Conservation (phyloP, 1,140 invertebrate genomes). For the Zaprionus vittiger region DNA sequence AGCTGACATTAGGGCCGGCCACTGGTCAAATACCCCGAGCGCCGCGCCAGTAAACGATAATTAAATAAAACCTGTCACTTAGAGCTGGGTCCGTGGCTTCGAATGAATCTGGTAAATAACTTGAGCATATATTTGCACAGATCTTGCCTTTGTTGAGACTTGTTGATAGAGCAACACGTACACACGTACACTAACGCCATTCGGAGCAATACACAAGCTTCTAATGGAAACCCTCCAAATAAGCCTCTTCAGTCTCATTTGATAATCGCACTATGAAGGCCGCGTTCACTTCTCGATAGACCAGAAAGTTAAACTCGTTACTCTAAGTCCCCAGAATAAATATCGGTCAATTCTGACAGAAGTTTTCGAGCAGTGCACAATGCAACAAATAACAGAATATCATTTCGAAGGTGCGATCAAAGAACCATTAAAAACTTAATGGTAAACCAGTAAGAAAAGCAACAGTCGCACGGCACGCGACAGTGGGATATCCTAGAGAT, state of each 20-base stretch:
- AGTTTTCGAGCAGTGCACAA: conserved; percentile 25
- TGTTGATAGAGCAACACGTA: conserved; percentile 48
- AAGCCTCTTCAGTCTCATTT: conserved; percentile 50
- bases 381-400: conserved; percentile 75
- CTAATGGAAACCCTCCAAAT: conserved; percentile 23
- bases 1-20: not conserved
- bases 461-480: too few species aligned
- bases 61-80: conserved; percentile 51
- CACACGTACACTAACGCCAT: not conserved
- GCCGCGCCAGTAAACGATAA: conserved; percentile 1
- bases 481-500: too few species aligned
- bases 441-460: too few species aligned
- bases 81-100: conserved; percentile 32
- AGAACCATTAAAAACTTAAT: not conserved
- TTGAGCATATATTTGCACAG: conserved; percentile 60
- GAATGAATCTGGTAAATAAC: conserved; percentile 66
- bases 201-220: conserved; percentile 4
- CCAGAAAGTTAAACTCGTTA: conserved; percentile 33
- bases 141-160: conserved; percentile 42
- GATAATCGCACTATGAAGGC: conserved; percentile 70
- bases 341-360: not conserved
- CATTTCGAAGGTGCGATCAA: conserved; percentile 69
- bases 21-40: not conserved
- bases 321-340: conserved; percentile 17
- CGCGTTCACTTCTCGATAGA: conserved; percentile 56